Conservation (phyloP, 2,113 vertebrate genomes). For the Erythrolamprus reginae region DNA sequence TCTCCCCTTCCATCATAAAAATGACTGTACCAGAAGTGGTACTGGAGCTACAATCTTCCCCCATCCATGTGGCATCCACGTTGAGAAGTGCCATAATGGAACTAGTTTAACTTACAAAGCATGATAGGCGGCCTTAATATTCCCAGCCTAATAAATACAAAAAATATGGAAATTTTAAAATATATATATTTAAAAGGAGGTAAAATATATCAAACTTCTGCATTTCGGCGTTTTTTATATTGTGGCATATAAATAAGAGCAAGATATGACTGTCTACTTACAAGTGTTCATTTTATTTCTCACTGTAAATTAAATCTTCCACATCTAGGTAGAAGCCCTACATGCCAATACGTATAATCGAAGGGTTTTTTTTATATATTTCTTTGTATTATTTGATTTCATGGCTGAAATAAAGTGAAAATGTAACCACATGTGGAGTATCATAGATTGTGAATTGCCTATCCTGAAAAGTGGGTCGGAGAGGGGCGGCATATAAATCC, state of each 20-base stretch:
- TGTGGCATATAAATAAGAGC: neutral
- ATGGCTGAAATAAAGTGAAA: conserved; percentile 18
- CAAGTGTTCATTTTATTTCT: conserved; percentile 13
- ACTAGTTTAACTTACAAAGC: neutral
- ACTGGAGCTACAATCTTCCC: neutral
- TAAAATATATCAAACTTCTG: neutral
- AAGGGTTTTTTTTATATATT: neutral
- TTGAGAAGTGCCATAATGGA: neutral
- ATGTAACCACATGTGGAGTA: conserved; percentile 10
- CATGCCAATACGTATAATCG: neutral
- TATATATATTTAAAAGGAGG: neutral
- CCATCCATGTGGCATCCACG: neutral
- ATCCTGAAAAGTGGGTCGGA: neutral
- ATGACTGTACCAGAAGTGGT: neutral
- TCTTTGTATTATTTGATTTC: conserved; percentile 21
- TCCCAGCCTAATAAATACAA: neutral
- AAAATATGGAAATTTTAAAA: neutral
- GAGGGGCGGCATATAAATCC: no score
- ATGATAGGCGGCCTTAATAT: neutral
- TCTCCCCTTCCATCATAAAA: neutral
- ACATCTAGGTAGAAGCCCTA: conserved; percentile 12
- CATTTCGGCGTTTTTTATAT: neutral
- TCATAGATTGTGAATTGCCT: conserved; percentile 5
- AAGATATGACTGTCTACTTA: neutral
- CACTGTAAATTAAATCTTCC: conserved; percentile 4